Evolutionary conservation across 2,888 invertebrate species (phyloP), one percentile per base, ranked within the genome.

Genomic region (Rhaphigaster nebulosa): DNA sequence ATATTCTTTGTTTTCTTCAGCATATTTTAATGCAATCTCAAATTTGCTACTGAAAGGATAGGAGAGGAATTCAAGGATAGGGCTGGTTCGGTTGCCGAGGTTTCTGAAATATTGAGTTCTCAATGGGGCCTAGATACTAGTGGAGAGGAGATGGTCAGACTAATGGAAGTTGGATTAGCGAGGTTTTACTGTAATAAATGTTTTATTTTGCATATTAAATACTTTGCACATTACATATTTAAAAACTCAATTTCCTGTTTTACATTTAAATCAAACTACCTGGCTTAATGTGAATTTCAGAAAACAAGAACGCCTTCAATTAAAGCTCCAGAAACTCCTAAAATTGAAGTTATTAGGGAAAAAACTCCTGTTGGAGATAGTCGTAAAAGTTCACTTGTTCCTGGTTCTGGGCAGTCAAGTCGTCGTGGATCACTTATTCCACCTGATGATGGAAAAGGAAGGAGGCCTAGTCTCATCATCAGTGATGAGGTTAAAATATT

Each of bases 401-500:
- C 97, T 80, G 95, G 94, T 88, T 95, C 95, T 90, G 95, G 95
- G 65, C 94, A 95, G 88, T 94, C 95, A 89, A 96, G 96, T 93
- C 95, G 97, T 88, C 95, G 98, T 93, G 98, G 98, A 91, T 98
- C 98, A 89, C 95, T 98, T 91, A 96, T 98, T 93, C 98, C 98
- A 93, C 97, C 97, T 76, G 93, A 93, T n/a, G 98, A 98, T 94
- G 97, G 96, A 94, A 96, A 96, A 94, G 97, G 96, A 93, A 96
- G 98, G 93, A 96, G 98, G 93, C 97, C 98, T 92, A 98, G 98
- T 93, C 95, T 98, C 93, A 97, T 98, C 93, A 98, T 98, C 94
- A 97, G 98, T 94, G 98, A 98, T 94, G 98, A 98, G 97, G 98
- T 98, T 91, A 89, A 87, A 89, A 84, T 84, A 45, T 45, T 84